Evolutionary conservation across 2,888 invertebrate species (phyloP).

Genomic region (Brachypalpus laphriformis): DNA sequence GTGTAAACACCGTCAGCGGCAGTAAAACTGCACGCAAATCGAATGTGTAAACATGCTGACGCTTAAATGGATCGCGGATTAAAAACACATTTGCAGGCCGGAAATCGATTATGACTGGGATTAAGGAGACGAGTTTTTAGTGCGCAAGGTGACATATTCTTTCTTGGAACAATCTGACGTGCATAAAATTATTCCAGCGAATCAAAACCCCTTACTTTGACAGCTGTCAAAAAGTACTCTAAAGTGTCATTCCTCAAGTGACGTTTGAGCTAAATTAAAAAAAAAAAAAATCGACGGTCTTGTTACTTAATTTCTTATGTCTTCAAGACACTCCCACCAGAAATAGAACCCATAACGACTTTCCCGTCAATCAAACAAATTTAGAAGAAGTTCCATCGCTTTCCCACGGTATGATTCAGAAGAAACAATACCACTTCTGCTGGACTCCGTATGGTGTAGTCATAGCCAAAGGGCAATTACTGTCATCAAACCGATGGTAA

Average conservation of each 20-base stretch:
- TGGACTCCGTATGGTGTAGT: slow-evolving; percentile 1
- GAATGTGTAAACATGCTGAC: slow-evolving; percentile 50
- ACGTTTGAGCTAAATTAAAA: neutral
- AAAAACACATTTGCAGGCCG: slow-evolving; percentile 41
- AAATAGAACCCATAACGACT: neutral
- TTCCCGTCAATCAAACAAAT: neutral
- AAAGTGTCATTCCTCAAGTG: neutral
- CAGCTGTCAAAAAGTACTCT: neutral
- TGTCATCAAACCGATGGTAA: slow-evolving; percentile 34
- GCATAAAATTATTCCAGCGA: no score
- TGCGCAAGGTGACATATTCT: slow-evolving; percentile 11
- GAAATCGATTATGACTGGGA: slow-evolving; percentile 38
- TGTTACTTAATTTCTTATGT: neutral
- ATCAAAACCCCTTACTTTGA: neutral
- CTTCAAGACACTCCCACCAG: neutral
- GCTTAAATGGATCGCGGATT: slow-evolving; percentile 32
- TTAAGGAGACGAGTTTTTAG: neutral
- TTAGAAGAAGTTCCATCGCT: neutral
- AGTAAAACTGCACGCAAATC: slow-evolving; percentile 23
- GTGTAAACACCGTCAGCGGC: slow-evolving; percentile 58
- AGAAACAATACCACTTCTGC: neutral
- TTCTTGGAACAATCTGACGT: no score
- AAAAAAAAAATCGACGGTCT: no score
- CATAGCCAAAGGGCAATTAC: slow-evolving; percentile 33
- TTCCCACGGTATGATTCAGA: neutral